phyloP scores from a whole-genome alignment of 1,140 invertebrate genomes.

The Schlechtendalia chinensis region DNA sequence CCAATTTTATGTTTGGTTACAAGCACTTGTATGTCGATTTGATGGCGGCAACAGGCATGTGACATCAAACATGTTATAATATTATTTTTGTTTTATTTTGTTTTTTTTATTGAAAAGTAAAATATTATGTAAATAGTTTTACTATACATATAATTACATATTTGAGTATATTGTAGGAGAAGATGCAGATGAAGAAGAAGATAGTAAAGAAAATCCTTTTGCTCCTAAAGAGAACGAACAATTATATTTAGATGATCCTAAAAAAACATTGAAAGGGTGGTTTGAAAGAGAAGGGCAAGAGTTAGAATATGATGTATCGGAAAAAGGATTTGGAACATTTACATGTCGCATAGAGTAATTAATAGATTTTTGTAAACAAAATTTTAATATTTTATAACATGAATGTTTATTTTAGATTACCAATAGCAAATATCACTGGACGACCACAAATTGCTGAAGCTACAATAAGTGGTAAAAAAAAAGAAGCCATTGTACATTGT shows the following conservation, averaged over 20 bases:
- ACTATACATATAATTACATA: background rate
- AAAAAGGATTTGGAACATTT: conserved; percentile 78
- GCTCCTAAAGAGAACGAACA: conserved; percentile 79
- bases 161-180: conserved; percentile 64
- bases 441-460: conserved; percentile 77
- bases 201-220: conserved; percentile 79
- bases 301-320: conserved; percentile 79
- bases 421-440: conserved; percentile 76
- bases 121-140: too few relatives aligned
- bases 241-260: conserved; percentile 88
- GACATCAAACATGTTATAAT: too few relatives aligned
- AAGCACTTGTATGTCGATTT: too few relatives aligned
- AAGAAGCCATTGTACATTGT: conserved; percentile 89
- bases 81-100: too few relatives aligned
- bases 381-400: conserved; percentile 14
- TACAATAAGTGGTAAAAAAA: conserved; percentile 87
- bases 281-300: conserved; percentile 87
- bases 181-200: conserved; percentile 83
- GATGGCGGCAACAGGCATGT: too few relatives aligned
- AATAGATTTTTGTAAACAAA: conserved; percentile 41
- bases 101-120: too few relatives aligned
- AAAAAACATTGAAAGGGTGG: conserved; percentile 89
- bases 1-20: too few relatives aligned
- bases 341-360: conserved; percentile 65
- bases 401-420: conserved; percentile 62